Evolutionary conservation across 2,888 invertebrate genomes (phyloP), one percentile per base, ranked within the genome.

Genomic region (Acrocyrtus sp.): DNA sequence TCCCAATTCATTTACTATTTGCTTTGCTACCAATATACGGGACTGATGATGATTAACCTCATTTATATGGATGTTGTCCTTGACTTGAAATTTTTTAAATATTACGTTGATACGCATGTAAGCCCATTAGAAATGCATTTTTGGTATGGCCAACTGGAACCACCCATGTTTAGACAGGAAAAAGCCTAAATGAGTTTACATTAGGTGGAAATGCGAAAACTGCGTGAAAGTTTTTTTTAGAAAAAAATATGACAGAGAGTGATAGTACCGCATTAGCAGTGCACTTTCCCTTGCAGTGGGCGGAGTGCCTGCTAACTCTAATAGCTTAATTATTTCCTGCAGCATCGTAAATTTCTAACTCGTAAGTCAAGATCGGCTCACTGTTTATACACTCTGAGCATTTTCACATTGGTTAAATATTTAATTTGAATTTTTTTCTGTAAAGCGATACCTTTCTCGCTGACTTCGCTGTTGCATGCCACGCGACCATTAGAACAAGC

Each of bases 401-500:
- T n/a, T n/a, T n/a, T n/a, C n/a, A n/a, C n/a, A n/a, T n/a, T 12
- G 34, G 34, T 34, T 12, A 34, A 34, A 34, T 8, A 34, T 34
- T 34, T 34, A 34, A 34, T 34, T 34, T 34, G 12, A 34, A 34
- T 34, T 34, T 34, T 34, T 12, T 12, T 12, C 34, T 34, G 5
- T 8, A 34, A 34, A 34, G 12, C 34, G 5, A 34, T n/a, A 34
- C 34, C 34, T n/a, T 12, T 45, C 4, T n/a, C n/a, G n/a, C n/a
- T n/a, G n/a, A n/a, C n/a, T n/a, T n/a, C n/a, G n/a, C n/a, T n/a
- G 45, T 65, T 29, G 66, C 66, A 50, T 66, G 66, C 39, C 26
- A 56, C 22, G 17, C 21, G 15, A 10, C 39, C 66, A 66, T 66
- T 66, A 54, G 45, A 12, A 47, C 39, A 58, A 12, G 1, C 54